Evolutionary conservation across 2,888 invertebrate genomes (phyloP).

Genomic region (Lingula anatina): DNA sequence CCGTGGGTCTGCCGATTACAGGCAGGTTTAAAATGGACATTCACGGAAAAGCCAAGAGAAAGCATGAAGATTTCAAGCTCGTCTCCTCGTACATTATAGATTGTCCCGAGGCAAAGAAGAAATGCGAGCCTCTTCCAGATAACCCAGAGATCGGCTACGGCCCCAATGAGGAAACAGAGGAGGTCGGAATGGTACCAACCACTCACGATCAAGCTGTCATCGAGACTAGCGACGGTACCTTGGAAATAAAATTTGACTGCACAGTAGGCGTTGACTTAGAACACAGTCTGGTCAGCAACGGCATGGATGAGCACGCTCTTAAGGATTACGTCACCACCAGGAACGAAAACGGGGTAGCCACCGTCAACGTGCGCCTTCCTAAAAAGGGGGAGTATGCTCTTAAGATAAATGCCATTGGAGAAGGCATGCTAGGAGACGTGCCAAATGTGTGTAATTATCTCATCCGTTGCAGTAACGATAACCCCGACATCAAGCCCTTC

Average conservation of each 20-base stretch:
- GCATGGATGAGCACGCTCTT: slow-evolving; percentile 7
- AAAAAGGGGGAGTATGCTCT: slow-evolving; percentile 20
- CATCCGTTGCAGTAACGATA: slow-evolving; percentile 24
- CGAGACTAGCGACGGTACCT: slow-evolving; percentile 34
- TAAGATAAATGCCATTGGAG: slow-evolving; percentile 15
- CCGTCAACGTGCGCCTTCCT: slow-evolving; percentile 20
- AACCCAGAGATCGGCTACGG: slow-evolving; percentile 47
- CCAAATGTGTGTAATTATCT: slow-evolving; percentile 22
- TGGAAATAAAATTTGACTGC: slow-evolving; percentile 32
- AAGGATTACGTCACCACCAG: slow-evolving; percentile 35
- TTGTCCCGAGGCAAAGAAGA: slow-evolving; percentile 28
- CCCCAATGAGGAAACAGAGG: slow-evolving; percentile 31
- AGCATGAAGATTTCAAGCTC: slow-evolving; percentile 39
- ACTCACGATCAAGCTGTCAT: slow-evolving; percentile 40
- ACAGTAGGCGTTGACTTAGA: neutral
- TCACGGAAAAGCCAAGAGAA: slow-evolving; percentile 33
- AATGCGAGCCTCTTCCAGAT: slow-evolving; percentile 39
- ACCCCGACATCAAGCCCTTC: slow-evolving; percentile 27
- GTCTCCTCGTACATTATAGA: slow-evolving; percentile 42
- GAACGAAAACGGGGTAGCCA: slow-evolving; percentile 22
- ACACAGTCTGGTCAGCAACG: neutral
- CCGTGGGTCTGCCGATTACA: slow-evolving; percentile 29
- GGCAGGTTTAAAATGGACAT: slow-evolving; percentile 46
- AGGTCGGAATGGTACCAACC: slow-evolving; percentile 33
- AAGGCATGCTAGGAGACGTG: slow-evolving; percentile 8